Percentiles rank a stretch among this genome's conserved stretches.
phyloP scores from a whole-genome alignment of 2,113 vertebrate genomes.

The Corynorhinus townsendii region DNA sequence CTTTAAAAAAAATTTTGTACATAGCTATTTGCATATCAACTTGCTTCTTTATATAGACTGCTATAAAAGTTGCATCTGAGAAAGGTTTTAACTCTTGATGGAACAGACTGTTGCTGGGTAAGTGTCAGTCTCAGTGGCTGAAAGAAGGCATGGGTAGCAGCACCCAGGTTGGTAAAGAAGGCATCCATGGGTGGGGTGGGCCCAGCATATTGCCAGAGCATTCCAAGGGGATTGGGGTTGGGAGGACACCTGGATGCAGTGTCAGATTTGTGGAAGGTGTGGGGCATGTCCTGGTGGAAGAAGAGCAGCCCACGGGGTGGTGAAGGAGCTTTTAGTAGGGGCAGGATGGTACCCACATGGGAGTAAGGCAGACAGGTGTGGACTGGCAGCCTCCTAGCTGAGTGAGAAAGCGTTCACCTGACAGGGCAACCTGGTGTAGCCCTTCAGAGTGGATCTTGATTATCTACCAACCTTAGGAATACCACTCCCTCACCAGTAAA shows the following conservation, averaged over 20 bases:
- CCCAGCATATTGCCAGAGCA: neutral
- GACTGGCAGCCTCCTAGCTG: neutral
- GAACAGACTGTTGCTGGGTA: conserved; percentile 63
- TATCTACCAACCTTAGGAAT: neutral
- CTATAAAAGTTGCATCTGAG: conserved; percentile 67
- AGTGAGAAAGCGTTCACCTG: neutral
- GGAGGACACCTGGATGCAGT: neutral
- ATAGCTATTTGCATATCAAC: conserved; percentile 71
- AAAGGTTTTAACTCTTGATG: conserved; percentile 66
- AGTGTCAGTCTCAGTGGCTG: conserved; percentile 20
- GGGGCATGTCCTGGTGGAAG: neutral
- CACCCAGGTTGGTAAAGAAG: neutral
- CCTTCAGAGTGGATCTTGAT: neutral
- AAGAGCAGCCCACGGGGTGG: neutral
- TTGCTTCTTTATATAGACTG: conserved; percentile 52
- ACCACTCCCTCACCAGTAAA: neutral
- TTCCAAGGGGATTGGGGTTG: rapidly evolving
- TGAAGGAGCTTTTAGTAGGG: neutral
- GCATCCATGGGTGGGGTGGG: rapidly evolving
- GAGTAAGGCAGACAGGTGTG: neutral
- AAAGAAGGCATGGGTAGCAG: neutral
- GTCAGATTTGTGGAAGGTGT: neutral
- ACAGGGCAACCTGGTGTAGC: neutral
- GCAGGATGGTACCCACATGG: neutral
- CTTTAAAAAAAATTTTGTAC: neutral